Evolutionary conservation across 1,140 invertebrate species (phyloP).

Genomic region (Drosophila subobscura): DNA sequence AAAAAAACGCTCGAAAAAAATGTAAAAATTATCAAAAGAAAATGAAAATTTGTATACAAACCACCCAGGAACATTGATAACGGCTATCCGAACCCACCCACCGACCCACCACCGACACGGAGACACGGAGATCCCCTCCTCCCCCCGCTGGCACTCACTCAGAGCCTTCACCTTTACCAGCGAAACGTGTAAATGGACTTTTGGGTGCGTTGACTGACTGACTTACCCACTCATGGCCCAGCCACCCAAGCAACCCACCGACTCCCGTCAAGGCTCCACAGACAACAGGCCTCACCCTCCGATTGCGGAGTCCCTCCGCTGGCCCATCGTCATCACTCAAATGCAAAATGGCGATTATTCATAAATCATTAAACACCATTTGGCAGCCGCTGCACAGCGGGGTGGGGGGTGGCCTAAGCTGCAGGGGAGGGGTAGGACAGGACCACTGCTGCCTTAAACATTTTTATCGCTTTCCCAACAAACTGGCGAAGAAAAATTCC

Average conservation of each 20-base stretch:
- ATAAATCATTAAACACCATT: slow-evolving; percentile 84
- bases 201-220: slow-evolving; percentile 53
- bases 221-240: slow-evolving; percentile 25
- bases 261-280: neutral
- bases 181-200: slow-evolving; percentile 77
- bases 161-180: slow-evolving; percentile 39
- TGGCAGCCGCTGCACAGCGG: slow-evolving; percentile 47
- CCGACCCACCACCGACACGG: slow-evolving; percentile 2
- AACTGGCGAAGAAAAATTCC: slow-evolving; percentile 71
- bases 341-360: slow-evolving; percentile 84
- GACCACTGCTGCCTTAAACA: slow-evolving; percentile 52
- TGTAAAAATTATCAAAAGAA: slow-evolving; percentile 72
- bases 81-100: slow-evolving; percentile 8
- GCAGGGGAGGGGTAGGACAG: neutral
- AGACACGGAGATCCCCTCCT: too few species aligned
- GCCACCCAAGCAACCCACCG: neutral
- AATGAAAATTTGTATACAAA: slow-evolving; percentile 44
- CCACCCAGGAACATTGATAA: slow-evolving; percentile 66
- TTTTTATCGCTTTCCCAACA: slow-evolving; percentile 82
- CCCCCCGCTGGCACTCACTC: neutral
- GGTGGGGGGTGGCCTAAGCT: slow-evolving; percentile 3
- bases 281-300: neutral
- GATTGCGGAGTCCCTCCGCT: neutral
- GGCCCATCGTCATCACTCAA: slow-evolving; percentile 54
- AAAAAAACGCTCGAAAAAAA: slow-evolving; percentile 22